Evolutionary conservation across 2,113 vertebrate species (phyloP), one percentile per base, ranked within the genome.

Genomic region (Opisthocomus hoazin): DNA sequence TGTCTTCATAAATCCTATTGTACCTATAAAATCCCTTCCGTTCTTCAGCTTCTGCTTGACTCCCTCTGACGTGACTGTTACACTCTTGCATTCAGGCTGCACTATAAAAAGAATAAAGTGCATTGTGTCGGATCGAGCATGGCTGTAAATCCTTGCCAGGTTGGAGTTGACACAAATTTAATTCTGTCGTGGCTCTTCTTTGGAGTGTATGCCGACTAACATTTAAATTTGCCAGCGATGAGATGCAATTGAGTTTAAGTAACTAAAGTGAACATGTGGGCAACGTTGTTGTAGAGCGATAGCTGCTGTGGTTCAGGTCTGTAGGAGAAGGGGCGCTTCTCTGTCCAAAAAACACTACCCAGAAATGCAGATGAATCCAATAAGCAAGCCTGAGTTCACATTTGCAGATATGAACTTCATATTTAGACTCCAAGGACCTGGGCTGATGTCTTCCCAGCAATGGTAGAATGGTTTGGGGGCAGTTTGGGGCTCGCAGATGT

Each of bases 1-100:
- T 89, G 68, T 90, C 88, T 90, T 54, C 86, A 93, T 93, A 91
- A 93, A 93, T 94, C 96, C 93, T 61, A 65, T 54, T 93, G 91
- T 83, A 71, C 27, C 57, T 63, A 61, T 95, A 93, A 94, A 96
- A 87, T 43, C 30, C 71, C 27, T 89, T 91, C 89, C 83, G 54
- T 87, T 85, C 75, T 82, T 89, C 13, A 61, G 84, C 74, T 90
- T 53, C 92, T 93, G 86, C 94, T 32, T 10, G 30, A 87, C 86
- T 92, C 87, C 85, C 76, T 74, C 45, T 91, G 79, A 37, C 3
- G 12, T 94, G 78, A 29, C 89, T 80, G 77, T 39, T 82, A 74
- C 92, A 82, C 93, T 46, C 37, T 13, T 57, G 65, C 93, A 76
- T 91, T 60, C 88, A 75, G 90, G 79, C 85, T 90, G 81, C 80